Conservation (phyloP, 2,113 vertebrate genomes). For the Saccopteryx bilineata region DNA sequence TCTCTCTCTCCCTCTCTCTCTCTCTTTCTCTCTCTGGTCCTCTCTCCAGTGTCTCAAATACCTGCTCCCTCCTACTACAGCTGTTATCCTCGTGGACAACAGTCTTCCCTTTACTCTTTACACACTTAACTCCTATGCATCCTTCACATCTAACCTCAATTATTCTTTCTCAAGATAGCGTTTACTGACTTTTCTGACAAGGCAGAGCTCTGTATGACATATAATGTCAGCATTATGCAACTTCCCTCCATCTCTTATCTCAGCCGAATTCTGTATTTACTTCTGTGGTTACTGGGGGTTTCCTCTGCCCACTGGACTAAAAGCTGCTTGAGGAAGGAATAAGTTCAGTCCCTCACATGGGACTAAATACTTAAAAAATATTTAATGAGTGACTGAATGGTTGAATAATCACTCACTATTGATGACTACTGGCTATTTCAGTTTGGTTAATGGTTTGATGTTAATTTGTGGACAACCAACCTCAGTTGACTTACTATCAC, state of each 20-base stretch:
- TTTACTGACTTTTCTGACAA: background rate
- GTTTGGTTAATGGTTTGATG: background rate
- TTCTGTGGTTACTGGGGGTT: background rate
- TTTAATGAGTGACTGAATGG: background rate
- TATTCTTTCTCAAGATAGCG: background rate
- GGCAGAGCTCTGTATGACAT: background rate
- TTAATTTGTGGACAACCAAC: background rate
- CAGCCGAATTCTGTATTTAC: background rate
- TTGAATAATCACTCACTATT: background rate
- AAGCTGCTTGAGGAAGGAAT: background rate
- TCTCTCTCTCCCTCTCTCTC: background rate
- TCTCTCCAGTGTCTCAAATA: background rate
- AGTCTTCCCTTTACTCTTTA: background rate
- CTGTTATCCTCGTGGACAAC: background rate
- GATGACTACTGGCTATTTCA: background rate
- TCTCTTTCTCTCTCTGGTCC: background rate
- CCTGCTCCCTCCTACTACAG: background rate
- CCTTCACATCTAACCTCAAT: background rate
- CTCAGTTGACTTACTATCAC: background rate
- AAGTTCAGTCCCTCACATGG: background rate
- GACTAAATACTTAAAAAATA: constrained; percentile 16
- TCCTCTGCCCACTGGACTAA: background rate
- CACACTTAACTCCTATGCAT: background rate
- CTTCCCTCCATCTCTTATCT: background rate
- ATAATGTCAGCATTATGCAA: background rate